Evolutionary conservation across 2,888 invertebrate species (phyloP).

Genomic region (Cephus spinipes): DNA sequence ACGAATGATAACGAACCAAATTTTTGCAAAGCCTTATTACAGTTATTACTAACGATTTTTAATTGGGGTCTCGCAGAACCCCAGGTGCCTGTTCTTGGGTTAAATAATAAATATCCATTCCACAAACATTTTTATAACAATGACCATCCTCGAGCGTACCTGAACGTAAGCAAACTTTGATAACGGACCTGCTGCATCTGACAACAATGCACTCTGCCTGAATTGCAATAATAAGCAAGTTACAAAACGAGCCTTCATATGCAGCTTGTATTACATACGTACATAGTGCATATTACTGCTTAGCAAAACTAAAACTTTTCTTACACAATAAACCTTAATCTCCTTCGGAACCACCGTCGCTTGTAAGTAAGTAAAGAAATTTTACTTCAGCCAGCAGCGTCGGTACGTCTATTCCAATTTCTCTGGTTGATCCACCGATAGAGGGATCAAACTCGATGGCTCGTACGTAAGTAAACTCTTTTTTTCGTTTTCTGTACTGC

Average conservation of each 20-base stretch:
- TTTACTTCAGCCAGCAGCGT: background rate
- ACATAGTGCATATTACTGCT: background rate
- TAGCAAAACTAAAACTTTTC: no score
- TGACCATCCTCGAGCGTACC: background rate
- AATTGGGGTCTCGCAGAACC: no score
- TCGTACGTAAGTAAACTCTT: no score
- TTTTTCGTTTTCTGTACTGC: no score
- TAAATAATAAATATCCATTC: background rate
- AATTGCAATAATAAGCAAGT: background rate
- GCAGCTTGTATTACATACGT: background rate
- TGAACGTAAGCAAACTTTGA: background rate
- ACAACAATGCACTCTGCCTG: background rate
- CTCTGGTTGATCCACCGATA: background rate
- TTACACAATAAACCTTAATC: no score
- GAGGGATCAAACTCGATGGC: no score
- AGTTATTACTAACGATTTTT: no score
- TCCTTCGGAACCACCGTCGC: no score
- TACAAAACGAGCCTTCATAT: background rate
- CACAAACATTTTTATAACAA: background rate
- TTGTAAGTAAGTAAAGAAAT: background rate
- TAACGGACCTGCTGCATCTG: background rate
- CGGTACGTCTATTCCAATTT: background rate
- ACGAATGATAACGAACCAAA: no score
- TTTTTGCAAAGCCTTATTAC: no score
- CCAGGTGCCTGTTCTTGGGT: no score